Percentiles rank a stretch among this genome's conserved stretches.
Evolutionary conservation across 2,888 invertebrate species (phyloP).

Genomic region (Eupithecia vulgata): DNA sequence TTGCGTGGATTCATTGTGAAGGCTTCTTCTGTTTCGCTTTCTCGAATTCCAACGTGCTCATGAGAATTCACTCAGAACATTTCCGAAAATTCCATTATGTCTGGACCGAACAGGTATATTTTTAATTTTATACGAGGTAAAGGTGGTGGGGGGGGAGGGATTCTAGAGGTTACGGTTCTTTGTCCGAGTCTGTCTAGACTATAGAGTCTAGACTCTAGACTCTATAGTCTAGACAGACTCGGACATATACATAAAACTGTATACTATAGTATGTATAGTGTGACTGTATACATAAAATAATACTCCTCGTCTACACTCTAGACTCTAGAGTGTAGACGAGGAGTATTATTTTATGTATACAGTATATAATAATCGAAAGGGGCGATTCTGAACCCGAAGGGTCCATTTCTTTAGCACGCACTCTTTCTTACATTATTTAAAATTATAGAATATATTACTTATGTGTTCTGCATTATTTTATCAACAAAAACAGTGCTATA

Average conservation of each 20-base stretch:
- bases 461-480: too few species aligned
- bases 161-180: slow-evolving; percentile 8
- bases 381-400: too few species aligned
- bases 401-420: too few species aligned
- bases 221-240: too few species aligned
- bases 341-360: not conserved
- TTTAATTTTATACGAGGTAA: not conserved
- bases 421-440: too few species aligned
- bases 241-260: too few species aligned
- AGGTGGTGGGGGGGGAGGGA: not conserved
- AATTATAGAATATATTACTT: too few species aligned
- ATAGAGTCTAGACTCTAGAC: too few species aligned
- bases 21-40: slow-evolving; percentile 4
- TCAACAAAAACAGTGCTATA: too few species aligned
- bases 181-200: not conserved
- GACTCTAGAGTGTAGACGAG: not conserved
- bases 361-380: too few species aligned
- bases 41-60: not conserved
- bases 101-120: not conserved
- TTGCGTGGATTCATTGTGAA: not conserved
- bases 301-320: not conserved
- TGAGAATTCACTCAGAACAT: not conserved
- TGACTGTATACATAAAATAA: not conserved
- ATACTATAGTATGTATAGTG: too few species aligned
- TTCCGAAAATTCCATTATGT: slow-evolving; percentile 1